A percentile compares a stretch with the other conserved stretches of the same genome.
Evolutionary conservation across 2,113 vertebrate genomes (phyloP).

Genomic region (Peromyscus maniculatus): DNA sequence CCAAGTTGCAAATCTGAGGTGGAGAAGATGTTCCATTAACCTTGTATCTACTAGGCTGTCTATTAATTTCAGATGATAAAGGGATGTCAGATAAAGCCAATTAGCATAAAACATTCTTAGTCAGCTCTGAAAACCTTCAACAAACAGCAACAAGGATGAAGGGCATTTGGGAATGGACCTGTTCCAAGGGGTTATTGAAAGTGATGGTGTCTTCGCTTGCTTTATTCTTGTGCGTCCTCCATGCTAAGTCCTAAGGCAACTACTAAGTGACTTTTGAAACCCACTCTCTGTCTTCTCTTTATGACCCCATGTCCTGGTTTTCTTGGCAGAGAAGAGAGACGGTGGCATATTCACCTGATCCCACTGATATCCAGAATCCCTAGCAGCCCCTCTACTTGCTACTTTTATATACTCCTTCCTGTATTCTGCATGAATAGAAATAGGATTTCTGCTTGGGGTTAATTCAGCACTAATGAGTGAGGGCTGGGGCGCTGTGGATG

Average conservation of each 20-base stretch:
- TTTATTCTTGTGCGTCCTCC: slow-evolving; percentile 64
- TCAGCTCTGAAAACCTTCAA: slow-evolving; percentile 77
- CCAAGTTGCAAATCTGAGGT: slow-evolving; percentile 81
- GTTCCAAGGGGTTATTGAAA: slow-evolving; percentile 76
- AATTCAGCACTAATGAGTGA: not conserved
- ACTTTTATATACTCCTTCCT: not conserved
- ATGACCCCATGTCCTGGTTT: slow-evolving; percentile 11
- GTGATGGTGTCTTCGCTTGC: slow-evolving; percentile 73
- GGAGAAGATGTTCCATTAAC: slow-evolving; percentile 83
- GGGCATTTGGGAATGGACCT: slow-evolving; percentile 68
- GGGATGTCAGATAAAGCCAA: slow-evolving; percentile 78
- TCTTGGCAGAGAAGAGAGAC: slow-evolving; percentile 62
- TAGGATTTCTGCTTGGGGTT: not conserved
- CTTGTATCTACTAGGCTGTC: slow-evolving; percentile 78
- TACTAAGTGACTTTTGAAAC: slow-evolving; percentile 63
- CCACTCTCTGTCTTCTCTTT: slow-evolving; percentile 39
- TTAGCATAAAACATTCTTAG: slow-evolving; percentile 84
- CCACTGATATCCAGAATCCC: not conserved
- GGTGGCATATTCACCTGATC: not conserved
- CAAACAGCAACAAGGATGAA: slow-evolving; percentile 76
- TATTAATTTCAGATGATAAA: slow-evolving; percentile 84
- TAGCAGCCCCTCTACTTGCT: not conserved
- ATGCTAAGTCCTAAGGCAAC: slow-evolving; percentile 56
- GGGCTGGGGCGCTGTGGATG: not conserved
- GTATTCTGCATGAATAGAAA: not conserved